phyloP scores from a whole-genome alignment of 2,888 invertebrate species.

The Macaria notata region DNA sequence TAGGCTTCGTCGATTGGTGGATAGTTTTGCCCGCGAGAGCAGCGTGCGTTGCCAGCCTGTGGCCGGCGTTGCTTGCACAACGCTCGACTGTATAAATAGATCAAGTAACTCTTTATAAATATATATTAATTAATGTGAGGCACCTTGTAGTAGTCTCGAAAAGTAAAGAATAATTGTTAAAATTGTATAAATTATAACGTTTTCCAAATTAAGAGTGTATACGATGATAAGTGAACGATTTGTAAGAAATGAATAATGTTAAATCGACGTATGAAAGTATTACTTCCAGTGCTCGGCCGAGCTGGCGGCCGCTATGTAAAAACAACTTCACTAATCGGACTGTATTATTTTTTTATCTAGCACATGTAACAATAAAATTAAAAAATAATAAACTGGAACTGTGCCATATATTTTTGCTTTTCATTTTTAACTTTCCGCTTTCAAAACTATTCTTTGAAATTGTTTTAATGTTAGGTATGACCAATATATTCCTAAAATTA shows the following conservation, averaged over 20 bases:
- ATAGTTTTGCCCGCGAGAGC: too few species aligned
- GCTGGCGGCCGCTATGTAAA: constrained; percentile 44
- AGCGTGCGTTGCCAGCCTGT: too few species aligned
- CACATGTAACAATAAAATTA: constrained; percentile 70
- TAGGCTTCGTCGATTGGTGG: too few species aligned
- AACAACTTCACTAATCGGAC: constrained; percentile 76
- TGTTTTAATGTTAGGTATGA: too few species aligned
- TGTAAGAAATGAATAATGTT: constrained; percentile 41
- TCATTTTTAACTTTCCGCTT: too few species aligned
- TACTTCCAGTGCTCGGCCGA: constrained; percentile 36
- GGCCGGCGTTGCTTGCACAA: not conserved
- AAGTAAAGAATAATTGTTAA: constrained; percentile 64
- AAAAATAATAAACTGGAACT: constrained; percentile 78
- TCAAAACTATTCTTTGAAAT: too few species aligned
- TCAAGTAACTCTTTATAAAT: constrained; percentile 68
- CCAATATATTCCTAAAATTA: too few species aligned
- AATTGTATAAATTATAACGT: constrained; percentile 65
- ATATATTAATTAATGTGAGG: constrained; percentile 51
- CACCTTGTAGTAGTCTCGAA: constrained; percentile 60
- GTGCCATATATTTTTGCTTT: constrained; percentile 72
- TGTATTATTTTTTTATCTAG: constrained; percentile 81
- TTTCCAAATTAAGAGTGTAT: constrained; percentile 67
- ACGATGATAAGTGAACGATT: constrained; percentile 41
- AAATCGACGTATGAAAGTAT: constrained; percentile 43
- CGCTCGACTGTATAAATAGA: constrained; percentile 67